Conservation (phyloP, 2,888 invertebrate species). For the Amaurobius ferox region DNA sequence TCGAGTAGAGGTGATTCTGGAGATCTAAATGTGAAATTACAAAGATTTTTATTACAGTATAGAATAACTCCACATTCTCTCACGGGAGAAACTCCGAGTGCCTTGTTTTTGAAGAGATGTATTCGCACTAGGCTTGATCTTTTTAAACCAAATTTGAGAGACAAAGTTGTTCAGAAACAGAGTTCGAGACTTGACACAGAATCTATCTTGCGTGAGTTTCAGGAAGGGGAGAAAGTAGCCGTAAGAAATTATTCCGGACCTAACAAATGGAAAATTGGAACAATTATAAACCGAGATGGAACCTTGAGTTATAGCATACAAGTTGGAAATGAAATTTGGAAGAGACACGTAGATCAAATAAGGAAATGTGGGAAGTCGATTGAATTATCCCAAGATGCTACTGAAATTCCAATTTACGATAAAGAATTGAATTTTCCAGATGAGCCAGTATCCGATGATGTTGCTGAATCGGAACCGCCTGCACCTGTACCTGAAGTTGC, state of each 20-base stretch:
- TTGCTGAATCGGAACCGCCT: constrained; percentile 30
- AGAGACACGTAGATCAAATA: constrained; percentile 34
- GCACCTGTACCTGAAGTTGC: constrained; percentile 10
- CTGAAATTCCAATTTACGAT: constrained; percentile 34
- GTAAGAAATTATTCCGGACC: constrained; percentile 46
- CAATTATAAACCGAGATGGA: constrained; percentile 8
- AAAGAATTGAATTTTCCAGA: constrained; percentile 34
- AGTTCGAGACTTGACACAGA: constrained; percentile 49
- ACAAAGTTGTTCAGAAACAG: constrained; percentile 38
- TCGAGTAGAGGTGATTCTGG: constrained; percentile 38
- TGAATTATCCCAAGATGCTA: constrained; percentile 38
- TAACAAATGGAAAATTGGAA: constrained; percentile 15
- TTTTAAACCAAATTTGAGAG: constrained; percentile 42
- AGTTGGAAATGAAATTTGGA: constrained; percentile 33
- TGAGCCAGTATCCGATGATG: constrained; percentile 38
- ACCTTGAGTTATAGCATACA: constrained; percentile 29
- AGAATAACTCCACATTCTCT: constrained; percentile 51
- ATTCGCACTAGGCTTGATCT: constrained; percentile 30
- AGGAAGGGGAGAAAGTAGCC: constrained; percentile 50
- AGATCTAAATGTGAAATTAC: constrained; percentile 38
- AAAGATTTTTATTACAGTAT: constrained; percentile 50
- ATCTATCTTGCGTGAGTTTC: constrained; percentile 51
- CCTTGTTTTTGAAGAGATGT: constrained; percentile 40
- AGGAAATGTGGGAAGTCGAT: constrained; percentile 36
- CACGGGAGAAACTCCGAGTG: constrained; percentile 49